phyloP scores from a whole-genome alignment of 2,113 vertebrate genomes.

The Psilopogon haemacephalus region DNA sequence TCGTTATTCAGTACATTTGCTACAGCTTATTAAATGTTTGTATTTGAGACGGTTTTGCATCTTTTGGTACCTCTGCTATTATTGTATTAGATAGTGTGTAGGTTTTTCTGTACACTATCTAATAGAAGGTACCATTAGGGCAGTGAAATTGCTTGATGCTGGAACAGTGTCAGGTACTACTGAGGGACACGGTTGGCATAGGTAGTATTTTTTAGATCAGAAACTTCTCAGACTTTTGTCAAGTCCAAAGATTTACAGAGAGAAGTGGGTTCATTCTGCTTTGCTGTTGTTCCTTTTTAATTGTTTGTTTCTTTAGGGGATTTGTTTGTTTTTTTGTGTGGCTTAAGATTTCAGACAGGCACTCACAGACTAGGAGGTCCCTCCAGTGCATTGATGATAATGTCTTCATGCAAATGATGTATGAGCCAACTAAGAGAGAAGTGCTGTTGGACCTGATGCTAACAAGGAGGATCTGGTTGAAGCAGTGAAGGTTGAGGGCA shows the following conservation, averaged over 20 bases:
- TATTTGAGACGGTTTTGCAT: neutral
- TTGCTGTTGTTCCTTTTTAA: neutral
- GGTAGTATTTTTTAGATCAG: neutral
- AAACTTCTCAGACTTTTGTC: neutral
- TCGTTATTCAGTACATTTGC: neutral
- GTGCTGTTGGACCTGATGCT: no score
- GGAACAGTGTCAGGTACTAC: neutral
- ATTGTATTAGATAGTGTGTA: neutral
- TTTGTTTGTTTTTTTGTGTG: no score
- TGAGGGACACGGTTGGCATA: rapidly evolving
- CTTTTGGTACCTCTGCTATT: neutral
- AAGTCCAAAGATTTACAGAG: neutral
- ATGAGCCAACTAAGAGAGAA: no score
- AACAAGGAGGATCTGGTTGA: no score
- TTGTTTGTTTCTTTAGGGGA: no score
- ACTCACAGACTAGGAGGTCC: no score
- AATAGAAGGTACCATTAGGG: neutral
- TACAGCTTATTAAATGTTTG: neutral
- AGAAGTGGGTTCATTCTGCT: neutral
- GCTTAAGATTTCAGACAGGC: neutral
- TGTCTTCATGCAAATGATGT: no score
- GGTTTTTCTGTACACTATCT: neutral
- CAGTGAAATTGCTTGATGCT: neutral
- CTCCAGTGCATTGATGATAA: no score
- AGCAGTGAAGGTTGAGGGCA: no score